Percentiles rank a stretch among this genome's conserved stretches.
Conservation (phyloP, 2,888 invertebrate genomes). For the Lacanobia wlatinum region DNA sequence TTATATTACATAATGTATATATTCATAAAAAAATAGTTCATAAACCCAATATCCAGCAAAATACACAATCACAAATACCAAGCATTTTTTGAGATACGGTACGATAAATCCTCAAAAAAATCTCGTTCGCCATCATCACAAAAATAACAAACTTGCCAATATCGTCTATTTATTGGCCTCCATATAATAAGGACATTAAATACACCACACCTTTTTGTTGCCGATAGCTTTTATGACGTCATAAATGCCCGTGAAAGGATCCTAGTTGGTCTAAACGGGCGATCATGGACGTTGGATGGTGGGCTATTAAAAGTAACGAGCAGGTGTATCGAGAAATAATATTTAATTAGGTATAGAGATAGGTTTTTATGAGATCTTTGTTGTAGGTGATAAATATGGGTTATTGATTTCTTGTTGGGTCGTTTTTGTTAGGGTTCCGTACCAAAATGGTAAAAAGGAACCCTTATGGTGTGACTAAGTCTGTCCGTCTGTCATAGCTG, state of each 20-base stretch:
- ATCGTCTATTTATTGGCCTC: constrained; percentile 34
- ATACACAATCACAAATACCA: neutral
- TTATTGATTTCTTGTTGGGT: constrained; percentile 22
- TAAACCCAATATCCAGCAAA: no score
- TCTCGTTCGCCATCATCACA: neutral
- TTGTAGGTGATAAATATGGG: constrained; percentile 13
- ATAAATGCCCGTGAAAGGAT: constrained; percentile 56
- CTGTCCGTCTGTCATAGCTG: no score
- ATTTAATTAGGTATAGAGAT: constrained; percentile 46
- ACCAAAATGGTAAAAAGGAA: no score
- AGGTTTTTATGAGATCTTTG: constrained; percentile 36
- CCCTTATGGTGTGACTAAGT: no score
- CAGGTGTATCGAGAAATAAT: constrained; percentile 39
- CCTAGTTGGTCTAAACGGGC: constrained; percentile 39
- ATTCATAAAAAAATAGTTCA: no score
- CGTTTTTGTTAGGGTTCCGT: no score
- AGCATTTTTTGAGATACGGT: no score
- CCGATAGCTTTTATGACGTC: constrained; percentile 53
- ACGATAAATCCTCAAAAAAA: neutral
- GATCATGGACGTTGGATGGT: constrained; percentile 24
- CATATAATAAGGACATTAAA: constrained; percentile 53
- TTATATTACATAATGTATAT: no score
- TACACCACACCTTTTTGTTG: constrained; percentile 58
- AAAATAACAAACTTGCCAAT: constrained; percentile 38
- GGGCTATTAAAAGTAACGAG: constrained; percentile 41